Evolutionary conservation across 2,113 vertebrate species (phyloP), one percentile per base, ranked within the genome.

Genomic region (Ictalurus furcatus): DNA sequence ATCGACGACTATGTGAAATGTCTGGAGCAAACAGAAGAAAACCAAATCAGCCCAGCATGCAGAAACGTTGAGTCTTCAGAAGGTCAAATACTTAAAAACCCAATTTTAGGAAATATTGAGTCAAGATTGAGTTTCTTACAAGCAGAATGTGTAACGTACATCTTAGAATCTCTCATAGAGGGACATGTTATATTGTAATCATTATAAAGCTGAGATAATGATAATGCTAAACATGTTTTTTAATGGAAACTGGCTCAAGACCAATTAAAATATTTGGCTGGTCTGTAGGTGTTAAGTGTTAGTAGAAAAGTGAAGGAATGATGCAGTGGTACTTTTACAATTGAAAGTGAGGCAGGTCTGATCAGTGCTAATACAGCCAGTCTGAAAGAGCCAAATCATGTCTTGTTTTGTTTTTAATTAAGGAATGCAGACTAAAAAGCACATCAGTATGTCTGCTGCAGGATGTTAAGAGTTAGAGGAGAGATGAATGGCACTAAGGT

Each of bases 291-390:
- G 30, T 73, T 58, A 88, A 5, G 79, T n/a, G 52, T 71, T 52
- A 84, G 56, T 76, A 61, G 58, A 44, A 23, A 79, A 34, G n/a
- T 78, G 52, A 48, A 87, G 82, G 71, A 87, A 87, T 85, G 89
- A 85, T 40, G 56, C 56, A 76, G 78, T 87, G 85, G 40, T 87
- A 84, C 78, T 61, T 65, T n/a, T 73, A 80, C 65, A 89, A 56
- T 40, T 87, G 40, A 30, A 76, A 63, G 52, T 76, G 52, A 54
- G 56, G 76, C 34, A 48, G 52, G 84, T 82, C 59, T 37, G 69
- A 56, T 44, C 65, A 54, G 76, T 90, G 52, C 82, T 80, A 86
- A 69, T 76, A 73, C 19, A 79, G 30, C 71, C 84, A 84, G 40
- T 25, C 56, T 67, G 65, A 83, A 85, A 37, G 59, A 25, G 87